Percentiles rank a stretch among this genome's conserved stretches.
phyloP scores from a whole-genome alignment of 1,140 invertebrate species.

The Aplysia californica region DNA sequence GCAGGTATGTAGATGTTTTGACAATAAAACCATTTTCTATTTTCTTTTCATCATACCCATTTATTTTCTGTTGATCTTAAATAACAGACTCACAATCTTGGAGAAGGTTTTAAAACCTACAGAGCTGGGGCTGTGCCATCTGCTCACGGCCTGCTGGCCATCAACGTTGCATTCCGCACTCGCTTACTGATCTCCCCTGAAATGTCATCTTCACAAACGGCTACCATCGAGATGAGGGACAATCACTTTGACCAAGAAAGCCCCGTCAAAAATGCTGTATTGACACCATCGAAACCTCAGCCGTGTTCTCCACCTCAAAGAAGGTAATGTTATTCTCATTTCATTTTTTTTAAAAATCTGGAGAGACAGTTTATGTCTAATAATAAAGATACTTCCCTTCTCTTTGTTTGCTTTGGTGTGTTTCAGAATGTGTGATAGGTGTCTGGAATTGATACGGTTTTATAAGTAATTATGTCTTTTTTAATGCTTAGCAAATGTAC shows the following conservation, averaged over 20 bases:
- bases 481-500: no score
- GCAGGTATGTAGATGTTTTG: no score
- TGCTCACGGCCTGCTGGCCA: constrained; percentile 1
- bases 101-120: constrained; percentile 19
- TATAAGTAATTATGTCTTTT: no score
- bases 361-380: no score
- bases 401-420: not conserved
- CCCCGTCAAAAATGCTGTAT: not conserved
- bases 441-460: no score
- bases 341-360: no score
- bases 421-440: no score
- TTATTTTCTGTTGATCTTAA: no score
- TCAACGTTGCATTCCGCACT: constrained; percentile 13
- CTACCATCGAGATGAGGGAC: constrained; percentile 15
- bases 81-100: constrained; percentile 23
- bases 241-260: constrained; percentile 15
- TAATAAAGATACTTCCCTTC: not conserved
- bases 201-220: not conserved
- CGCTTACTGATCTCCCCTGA: constrained; percentile 16
- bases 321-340: no score
- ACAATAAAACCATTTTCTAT: no score
- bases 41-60: no score
- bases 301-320: not conserved
- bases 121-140: constrained; percentile 22
- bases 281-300: not conserved